These are phyloP conservation scores for Bostrychus sinensis DNA, from an alignment of 2,113 vertebrate genomes.

Conservation along the genomic window DNA sequence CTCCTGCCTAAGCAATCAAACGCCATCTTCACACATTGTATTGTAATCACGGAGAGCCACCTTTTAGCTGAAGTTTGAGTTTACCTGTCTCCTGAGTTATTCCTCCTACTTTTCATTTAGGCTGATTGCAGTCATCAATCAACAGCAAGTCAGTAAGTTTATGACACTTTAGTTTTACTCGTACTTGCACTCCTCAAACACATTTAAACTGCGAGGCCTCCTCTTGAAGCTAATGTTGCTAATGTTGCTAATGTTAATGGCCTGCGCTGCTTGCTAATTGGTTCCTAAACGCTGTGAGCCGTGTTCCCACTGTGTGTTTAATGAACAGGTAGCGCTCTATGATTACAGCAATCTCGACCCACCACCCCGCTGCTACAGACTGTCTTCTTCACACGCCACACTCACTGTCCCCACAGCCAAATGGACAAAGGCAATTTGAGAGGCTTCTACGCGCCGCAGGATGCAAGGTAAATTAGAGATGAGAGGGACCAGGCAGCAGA, in stretches of 20 bases:
- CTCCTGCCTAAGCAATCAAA: conserved; percentile 77
- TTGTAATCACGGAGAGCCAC: conserved; percentile 79
- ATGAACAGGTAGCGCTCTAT: conserved; percentile 99
- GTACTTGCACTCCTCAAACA: conserved; percentile 29
- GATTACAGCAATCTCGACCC: conserved; percentile 98
- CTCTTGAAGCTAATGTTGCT: conserved; percentile 65
- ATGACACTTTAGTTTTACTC: neutral
- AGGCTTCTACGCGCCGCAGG: conserved; percentile 90
- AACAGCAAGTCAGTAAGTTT: conserved; percentile 11
- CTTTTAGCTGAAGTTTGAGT: conserved; percentile 38
- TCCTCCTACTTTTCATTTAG: conserved; percentile 29
- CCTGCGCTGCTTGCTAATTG: conserved; percentile 96
- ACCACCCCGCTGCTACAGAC: conserved; percentile 82
- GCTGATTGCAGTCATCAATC: conserved; percentile 43
- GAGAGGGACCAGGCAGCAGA: conserved; percentile 86
- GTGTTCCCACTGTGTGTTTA: conserved; percentile 97
- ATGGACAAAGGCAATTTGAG: conserved; percentile 86
- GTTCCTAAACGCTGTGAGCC: conserved; percentile 94
- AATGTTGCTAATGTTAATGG: conserved; percentile 97
- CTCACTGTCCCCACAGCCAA: conserved; percentile 44
- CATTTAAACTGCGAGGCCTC: conserved; percentile 22
- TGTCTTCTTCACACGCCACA: conserved; percentile 34
- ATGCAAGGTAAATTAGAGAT: conserved; percentile 86
- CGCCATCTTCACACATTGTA: conserved; percentile 72
- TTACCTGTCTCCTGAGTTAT: conserved; percentile 12